Evolutionary conservation across 1,140 invertebrate species (phyloP).

Genomic region (Lordiphosa clarofinis): DNA sequence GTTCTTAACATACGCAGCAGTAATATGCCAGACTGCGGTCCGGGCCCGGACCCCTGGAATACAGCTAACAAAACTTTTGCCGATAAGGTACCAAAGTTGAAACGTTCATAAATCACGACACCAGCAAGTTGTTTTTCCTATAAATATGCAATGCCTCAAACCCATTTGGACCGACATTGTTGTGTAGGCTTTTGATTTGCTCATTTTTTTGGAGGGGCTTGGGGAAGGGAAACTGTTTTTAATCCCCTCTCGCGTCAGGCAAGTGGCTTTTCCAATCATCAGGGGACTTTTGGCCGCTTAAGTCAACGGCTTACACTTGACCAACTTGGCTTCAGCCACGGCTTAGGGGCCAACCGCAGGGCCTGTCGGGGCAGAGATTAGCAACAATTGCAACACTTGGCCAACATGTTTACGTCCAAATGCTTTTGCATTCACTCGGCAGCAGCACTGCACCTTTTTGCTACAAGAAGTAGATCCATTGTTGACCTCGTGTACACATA

Average conservation of each 20-base stretch:
- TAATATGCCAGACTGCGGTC: conserved; percentile 38
- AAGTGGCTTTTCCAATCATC: conserved; percentile 48
- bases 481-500: conserved; percentile 49
- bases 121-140: conserved; percentile 70
- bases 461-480: conserved; percentile 15
- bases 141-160: conserved; percentile 55
- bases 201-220: conserved; percentile 11
- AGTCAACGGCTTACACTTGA: conserved; percentile 61
- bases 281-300: conserved; percentile 46
- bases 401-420: conserved; percentile 53
- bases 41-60: conserved; percentile 12
- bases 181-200: conserved; percentile 49
- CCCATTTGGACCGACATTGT: conserved; percentile 30
- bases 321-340: conserved; percentile 41
- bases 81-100: conserved; percentile 74
- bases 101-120: conserved; percentile 77
- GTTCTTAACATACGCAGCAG: conserved; percentile 43
- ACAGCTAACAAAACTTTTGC: conserved; percentile 63
- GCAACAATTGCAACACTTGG: conserved; percentile 56
- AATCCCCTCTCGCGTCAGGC: conserved; percentile 46
- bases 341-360: conserved; percentile 33
- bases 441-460: conserved; percentile 17
- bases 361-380: conserved; percentile 28
- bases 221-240: conserved; percentile 51
- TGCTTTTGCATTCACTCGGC: conserved; percentile 41